phyloP scores from a whole-genome alignment of 2,113 vertebrate species.

The Gracilinanus agilis region DNA sequence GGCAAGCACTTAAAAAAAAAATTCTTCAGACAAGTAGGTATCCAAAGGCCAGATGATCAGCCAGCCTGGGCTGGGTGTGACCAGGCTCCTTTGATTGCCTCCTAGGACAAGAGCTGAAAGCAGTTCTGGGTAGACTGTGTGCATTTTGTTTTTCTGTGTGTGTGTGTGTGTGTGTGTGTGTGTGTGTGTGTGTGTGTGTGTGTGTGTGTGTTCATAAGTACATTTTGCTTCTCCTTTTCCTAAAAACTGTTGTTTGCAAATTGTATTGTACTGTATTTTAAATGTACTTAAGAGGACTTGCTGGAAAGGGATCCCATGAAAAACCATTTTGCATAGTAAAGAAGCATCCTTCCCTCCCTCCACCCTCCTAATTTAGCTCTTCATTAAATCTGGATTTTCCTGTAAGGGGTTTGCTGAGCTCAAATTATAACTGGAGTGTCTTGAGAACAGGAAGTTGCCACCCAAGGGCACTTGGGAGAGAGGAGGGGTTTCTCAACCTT shows the following conservation, averaged over 20 bases:
- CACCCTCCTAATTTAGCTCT: background rate
- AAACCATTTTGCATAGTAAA: background rate
- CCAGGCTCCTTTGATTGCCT: background rate
- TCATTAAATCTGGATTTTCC: background rate
- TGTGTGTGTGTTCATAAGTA: background rate
- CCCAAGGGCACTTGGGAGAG: background rate
- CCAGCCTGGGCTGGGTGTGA: slow-evolving; percentile 9
- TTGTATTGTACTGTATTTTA: background rate
- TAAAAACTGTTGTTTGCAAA: background rate
- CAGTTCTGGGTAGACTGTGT: slow-evolving; percentile 55
- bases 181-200: background rate
- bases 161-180: slow-evolving; percentile 34
- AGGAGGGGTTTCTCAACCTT: background rate
- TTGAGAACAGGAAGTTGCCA: background rate
- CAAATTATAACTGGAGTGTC: background rate
- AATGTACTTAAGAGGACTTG: background rate
- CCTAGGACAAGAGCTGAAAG: background rate
- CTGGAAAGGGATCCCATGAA: background rate
- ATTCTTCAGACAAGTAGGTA: background rate
- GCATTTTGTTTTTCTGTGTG: slow-evolving; percentile 54
- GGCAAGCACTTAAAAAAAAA: slow-evolving; percentile 27
- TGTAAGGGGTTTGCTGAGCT: background rate
- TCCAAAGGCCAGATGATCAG: background rate
- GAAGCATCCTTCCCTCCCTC: background rate
- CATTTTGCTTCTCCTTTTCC: background rate